Conservation (phyloP, 2,113 vertebrate species). For the Neolamprologus sp. region DNA sequence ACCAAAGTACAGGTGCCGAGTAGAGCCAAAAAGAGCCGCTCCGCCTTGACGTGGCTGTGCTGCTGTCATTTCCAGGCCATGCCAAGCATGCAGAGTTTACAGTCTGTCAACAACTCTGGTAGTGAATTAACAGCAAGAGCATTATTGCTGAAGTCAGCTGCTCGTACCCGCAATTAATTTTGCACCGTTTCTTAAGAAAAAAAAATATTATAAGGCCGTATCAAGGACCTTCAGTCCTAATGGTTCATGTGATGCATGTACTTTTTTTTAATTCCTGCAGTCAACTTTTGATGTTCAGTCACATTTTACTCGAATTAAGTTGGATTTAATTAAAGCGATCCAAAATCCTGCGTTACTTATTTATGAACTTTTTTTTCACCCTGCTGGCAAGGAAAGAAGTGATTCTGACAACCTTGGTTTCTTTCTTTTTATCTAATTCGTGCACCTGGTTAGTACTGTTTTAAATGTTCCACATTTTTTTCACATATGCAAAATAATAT, state of each 20-base stretch:
- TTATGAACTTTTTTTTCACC: neutral
- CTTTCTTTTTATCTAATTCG: neutral
- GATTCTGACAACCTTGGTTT: neutral
- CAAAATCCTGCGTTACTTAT: neutral
- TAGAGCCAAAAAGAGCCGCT: neutral
- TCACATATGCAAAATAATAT: neutral
- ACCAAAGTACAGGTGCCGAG: slow-evolving; percentile 16
- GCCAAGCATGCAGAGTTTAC: neutral
- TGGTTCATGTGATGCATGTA: neutral
- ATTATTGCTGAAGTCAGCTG: neutral
- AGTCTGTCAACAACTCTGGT: neutral
- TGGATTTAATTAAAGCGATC: neutral
- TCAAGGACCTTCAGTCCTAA: neutral
- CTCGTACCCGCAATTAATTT: neutral
- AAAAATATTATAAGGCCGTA: neutral
- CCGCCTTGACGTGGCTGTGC: neutral
- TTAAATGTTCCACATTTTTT: neutral
- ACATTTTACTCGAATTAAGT: neutral
- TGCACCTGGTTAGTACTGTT: neutral
- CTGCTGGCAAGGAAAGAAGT: neutral
- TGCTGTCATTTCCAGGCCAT: neutral
- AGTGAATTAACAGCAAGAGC: neutral
- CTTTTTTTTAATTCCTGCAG: neutral
- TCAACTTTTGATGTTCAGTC: neutral
- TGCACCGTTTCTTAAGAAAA: neutral